These are phyloP conservation scores for Premnoplex brunnescens DNA, from an alignment of 2,797 vertebrate genomes.

Conservation along the genomic window DNA sequence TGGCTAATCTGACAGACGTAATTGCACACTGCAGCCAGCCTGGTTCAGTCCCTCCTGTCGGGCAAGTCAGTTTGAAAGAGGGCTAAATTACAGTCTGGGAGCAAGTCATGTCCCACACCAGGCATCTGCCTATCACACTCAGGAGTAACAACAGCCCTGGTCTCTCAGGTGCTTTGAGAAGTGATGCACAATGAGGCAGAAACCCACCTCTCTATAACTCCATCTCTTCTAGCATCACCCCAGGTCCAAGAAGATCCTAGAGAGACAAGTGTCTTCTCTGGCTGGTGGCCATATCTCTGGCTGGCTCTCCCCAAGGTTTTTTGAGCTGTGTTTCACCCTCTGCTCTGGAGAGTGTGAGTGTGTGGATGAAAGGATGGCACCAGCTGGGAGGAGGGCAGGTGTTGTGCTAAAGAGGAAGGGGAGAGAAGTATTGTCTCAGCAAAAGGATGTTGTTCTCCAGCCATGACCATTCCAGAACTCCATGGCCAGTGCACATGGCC, in stretches of 20 bases:
- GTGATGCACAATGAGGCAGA: accelerated
- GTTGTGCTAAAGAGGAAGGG: accelerated
- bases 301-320: not conserved
- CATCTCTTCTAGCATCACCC: not conserved
- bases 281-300: not conserved
- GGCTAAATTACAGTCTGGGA: not conserved
- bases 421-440: not conserved
- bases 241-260: not conserved
- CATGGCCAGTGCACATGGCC: accelerated
- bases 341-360: not conserved
- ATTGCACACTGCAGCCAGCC: not conserved
- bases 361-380: accelerated
- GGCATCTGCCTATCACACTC: not conserved
- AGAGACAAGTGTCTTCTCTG: not conserved
- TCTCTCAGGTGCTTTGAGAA: not conserved
- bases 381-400: not conserved
- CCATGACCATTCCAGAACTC: not conserved
- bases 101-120: not conserved
- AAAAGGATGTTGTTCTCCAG: not conserved
- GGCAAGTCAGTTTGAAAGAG: not conserved
- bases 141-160: not conserved
- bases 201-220: not conserved
- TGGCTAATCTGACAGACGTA: slow-evolving; percentile 8
- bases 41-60: not conserved
- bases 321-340: accelerated